Base-by-base conservation (phyloP, 2,797 vertebrate species). In the Scarus forsteni region DNA sequence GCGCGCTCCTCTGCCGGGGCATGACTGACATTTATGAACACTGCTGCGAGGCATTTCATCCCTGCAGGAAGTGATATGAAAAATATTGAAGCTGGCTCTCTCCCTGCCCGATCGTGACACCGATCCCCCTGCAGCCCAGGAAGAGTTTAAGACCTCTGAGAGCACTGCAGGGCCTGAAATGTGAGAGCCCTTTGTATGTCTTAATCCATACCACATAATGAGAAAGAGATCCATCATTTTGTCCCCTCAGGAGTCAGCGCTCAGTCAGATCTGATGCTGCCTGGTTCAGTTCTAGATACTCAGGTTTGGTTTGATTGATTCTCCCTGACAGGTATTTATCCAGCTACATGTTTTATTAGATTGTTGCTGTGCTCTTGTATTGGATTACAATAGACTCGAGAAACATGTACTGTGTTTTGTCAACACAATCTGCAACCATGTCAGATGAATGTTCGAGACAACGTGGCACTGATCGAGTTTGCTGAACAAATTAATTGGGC, bases 11-110 rank as follows among this genome's bases (percentile, higher is more conserved):
- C 75, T 55, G 61, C 74, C 19, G 13, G 61, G 62, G 67, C 65
- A 69, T 71, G 79, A 83, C 74, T 86, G 81, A 84, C 86, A 75
- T 78, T 87, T 82, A 82, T 62, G 79, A 82, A 66, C 79, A 64
- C 49, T 3, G 62, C 81, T 80, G 59, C 0, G 10, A 53, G 68
- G 68, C 65, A 53, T 70, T 79, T 76, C 57, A 85, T 82, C 69
- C 57, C 60, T 84, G 66, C 10, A 44, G 73, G 73, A 85, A 68
- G 62, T 63, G 57, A 73, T 65, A 51, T 51, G 42, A 74, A 66
- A 57, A 53, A 79, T 79, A 82, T 39, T 74, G 58, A 66, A 3
- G 44, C 44, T 63, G 42, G n/a, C 57, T 35, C 16, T 42, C 69
- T 58, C 15, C 0, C 36, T 14, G 42, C 65, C 43, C 46, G 48